Base-by-base conservation (phyloP, 2,113 vertebrate genomes). In the Aldabrachelys gigantea region DNA sequence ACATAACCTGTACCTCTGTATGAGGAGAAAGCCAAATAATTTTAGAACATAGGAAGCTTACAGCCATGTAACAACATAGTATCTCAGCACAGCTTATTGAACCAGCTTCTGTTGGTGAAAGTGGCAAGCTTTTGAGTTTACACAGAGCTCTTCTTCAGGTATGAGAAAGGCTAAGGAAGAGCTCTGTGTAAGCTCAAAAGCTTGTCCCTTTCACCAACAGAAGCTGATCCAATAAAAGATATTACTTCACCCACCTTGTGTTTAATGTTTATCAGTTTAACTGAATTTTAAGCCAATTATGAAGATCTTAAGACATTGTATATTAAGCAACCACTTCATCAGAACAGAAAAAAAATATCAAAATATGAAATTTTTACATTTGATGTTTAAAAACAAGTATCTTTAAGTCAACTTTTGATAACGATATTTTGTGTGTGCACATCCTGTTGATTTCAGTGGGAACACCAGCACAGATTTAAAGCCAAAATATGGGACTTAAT, bases 221-320 rank as follows among this genome's bases (percentile, higher is more conserved):
- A 65, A 31, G 8, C 16, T 65, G 62, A 35, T 65, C 31, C 62
- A 65, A 17, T 65, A 65, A 29, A 59, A 65, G 7, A 35, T 35
- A 65, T 35, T 65, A 65, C 59, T 14, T 35, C 31, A 17, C 5
- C 14, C 14, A 35, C 29, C 59, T 35, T 5, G 59, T 91, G 7
- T 53, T 80, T 49, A 83, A 27, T 2, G 47, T 17, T 49, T 0
- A 6, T 27, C 3, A 54, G 25, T 10, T n/a, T 2, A 65, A 24
- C 50, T 38, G 10, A 54, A 57, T 94, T 93, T 56, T 4, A 62
- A 90, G 84, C 54, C 85, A 8, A 57, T 41, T 62, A 84, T 69
- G 59, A 69, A 50, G 9, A 24, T 69, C 57, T 65, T 47, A 12
- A 12, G 17, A 69, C 8, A 69, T 5, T 35, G 35, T 35, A n/a